Conservation (phyloP, 1,140 invertebrate species). For the Microplitis mediator region DNA sequence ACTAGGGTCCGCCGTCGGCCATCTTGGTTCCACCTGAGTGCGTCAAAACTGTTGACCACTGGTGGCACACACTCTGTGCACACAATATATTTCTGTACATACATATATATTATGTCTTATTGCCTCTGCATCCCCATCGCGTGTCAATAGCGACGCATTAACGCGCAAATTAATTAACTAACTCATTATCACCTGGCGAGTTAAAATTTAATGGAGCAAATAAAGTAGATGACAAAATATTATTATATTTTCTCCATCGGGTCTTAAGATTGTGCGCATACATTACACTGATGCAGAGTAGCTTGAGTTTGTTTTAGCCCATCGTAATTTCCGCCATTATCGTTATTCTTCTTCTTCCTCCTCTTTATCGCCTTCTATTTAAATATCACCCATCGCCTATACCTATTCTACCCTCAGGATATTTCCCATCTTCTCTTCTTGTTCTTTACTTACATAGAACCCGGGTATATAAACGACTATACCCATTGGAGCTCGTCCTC, state of each 20-base stretch:
- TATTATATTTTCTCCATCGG: background rate
- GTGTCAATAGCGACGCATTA: conserved; percentile 50
- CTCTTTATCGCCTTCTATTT: conserved; percentile 1
- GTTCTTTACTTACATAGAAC: conserved; percentile 7
- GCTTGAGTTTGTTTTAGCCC: conserved; percentile 30
- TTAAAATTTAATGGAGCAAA: background rate
- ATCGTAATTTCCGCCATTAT: conserved; percentile 32
- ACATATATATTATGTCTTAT: background rate
- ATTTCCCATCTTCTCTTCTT: conserved; percentile 21
- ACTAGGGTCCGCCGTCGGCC: conserved; percentile 51
- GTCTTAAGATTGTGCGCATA: too few species aligned
- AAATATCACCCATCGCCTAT: background rate
- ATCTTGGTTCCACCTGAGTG: conserved; percentile 54
- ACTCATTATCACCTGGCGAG: conserved; percentile 42
- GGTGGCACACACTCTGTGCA: conserved; percentile 20
- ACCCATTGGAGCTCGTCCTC: conserved; percentile 23
- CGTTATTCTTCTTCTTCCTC: conserved; percentile 16
- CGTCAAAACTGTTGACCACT: conserved; percentile 40
- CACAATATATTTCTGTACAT: background rate
- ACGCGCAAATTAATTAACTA: conserved; percentile 57
- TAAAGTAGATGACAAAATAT: background rate
- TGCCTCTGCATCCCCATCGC: conserved; percentile 42
- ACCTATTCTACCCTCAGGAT: background rate
- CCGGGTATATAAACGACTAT: conserved; percentile 10
- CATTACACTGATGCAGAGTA: background rate